A percentile compares a stretch with the other conserved stretches of the same genome.
phyloP scores from a whole-genome alignment of 2,113 vertebrate species.

The Geothlypis trichas region DNA sequence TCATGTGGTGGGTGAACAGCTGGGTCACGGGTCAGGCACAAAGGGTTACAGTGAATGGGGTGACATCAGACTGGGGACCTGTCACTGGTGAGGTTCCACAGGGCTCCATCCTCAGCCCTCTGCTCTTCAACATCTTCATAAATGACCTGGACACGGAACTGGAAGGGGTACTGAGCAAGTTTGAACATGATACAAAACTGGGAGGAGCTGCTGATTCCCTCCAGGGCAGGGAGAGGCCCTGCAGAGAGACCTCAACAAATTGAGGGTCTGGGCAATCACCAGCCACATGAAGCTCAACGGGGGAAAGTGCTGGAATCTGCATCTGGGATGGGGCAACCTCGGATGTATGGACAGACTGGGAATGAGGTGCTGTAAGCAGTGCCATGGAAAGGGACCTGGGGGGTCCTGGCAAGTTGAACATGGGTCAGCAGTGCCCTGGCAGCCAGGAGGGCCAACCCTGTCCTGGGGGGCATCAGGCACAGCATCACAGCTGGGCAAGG shows the following conservation, averaged over 20 bases:
- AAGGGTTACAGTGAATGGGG: neutral
- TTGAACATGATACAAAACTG: neutral
- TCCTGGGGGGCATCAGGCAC: neutral
- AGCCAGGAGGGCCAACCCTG: neutral
- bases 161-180: neutral
- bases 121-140: neutral
- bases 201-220: neutral
- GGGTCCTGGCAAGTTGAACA: neutral
- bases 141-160: neutral
- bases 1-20: fast-evolving
- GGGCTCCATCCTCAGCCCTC: neutral
- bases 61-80: neutral
- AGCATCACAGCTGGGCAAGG: neutral
- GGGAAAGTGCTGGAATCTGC: neutral
- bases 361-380: neutral
- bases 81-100: neutral
- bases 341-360: neutral
- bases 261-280: neutral
- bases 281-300: fast-evolving
- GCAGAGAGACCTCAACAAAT: neutral
- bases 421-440: neutral
- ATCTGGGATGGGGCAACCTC: neutral
- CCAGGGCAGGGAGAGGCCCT: neutral
- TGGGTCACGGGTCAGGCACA: fast-evolving
- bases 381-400: neutral